These are phyloP conservation scores for Epistrophella euchroma DNA, from an alignment of 2,888 invertebrate genomes.

Conservation along the genomic window DNA sequence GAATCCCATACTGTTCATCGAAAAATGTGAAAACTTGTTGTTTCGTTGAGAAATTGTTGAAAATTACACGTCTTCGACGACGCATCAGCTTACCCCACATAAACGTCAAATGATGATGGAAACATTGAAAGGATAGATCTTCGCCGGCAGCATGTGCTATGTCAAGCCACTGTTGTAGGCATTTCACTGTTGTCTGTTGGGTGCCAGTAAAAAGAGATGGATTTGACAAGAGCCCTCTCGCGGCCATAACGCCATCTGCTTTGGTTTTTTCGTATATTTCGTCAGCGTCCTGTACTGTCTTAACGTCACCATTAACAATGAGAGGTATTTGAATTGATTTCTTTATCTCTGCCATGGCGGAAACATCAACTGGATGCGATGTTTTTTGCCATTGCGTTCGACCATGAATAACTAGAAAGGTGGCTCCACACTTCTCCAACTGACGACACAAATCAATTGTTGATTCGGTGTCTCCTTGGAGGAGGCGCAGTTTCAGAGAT, in stretches of 20 bases:
- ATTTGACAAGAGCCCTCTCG: conserved; percentile 94
- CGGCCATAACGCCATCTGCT: conserved; percentile 95
- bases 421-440: conserved; percentile 93
- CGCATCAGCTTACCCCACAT: conserved; percentile 95
- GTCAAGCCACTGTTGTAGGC: conserved; percentile 92
- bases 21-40: conserved; percentile 90
- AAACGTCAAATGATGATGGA: conserved; percentile 98
- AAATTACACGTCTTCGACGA: conserved; percentile 89
- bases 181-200: conserved; percentile 88
- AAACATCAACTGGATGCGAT: conserved; percentile 89
- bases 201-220: conserved; percentile 94
- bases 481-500: conserved; percentile 95
- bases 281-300: conserved; percentile 89
- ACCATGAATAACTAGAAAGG: conserved; percentile 96
- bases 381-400: conserved; percentile 93
- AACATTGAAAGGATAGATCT: conserved; percentile 90
- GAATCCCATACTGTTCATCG: conserved; percentile 85
- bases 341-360: conserved; percentile 89
- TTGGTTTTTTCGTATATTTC: conserved; percentile 87
- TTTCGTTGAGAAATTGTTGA: conserved; percentile 90
- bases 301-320: conserved; percentile 96
- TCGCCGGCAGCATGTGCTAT: conserved; percentile 87
- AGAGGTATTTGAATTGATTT: conserved; percentile 90
- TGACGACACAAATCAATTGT: conserved; percentile 92
- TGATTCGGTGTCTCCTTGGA: conserved; percentile 83